phyloP scores from a whole-genome alignment of 2,113 vertebrate species.

The Platysteira castanea region DNA sequence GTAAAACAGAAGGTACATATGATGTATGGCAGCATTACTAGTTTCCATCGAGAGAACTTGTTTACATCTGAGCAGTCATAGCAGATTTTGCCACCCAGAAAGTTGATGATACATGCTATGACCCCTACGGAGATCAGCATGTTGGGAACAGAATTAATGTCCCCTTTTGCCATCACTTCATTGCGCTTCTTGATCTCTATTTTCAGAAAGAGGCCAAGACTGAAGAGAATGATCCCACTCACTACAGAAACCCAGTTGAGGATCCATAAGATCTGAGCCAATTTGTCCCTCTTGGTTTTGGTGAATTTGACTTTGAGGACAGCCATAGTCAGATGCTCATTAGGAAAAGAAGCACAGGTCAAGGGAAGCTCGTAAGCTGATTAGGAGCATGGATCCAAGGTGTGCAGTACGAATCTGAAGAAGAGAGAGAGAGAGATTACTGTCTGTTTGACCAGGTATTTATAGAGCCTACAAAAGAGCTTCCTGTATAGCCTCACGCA shows the following conservation, averaged over 20 bases:
- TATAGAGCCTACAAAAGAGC: neutral
- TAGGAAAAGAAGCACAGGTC: neutral
- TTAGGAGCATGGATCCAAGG: constrained; percentile 33
- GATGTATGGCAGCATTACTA: constrained; percentile 86
- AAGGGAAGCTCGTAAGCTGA: constrained; percentile 32
- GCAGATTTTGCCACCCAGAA: constrained; percentile 87
- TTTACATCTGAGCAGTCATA: constrained; percentile 83
- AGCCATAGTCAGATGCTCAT: constrained; percentile 71
- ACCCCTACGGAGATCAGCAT: constrained; percentile 83
- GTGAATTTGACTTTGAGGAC: constrained; percentile 85
- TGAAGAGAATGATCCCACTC: constrained; percentile 80
- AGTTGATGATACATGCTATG: constrained; percentile 85
- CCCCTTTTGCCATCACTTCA: constrained; percentile 80
- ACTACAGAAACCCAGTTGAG: constrained; percentile 87
- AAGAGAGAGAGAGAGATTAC: constrained; percentile 30
- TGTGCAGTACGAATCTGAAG: constrained; percentile 6
- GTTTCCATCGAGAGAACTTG: constrained; percentile 84
- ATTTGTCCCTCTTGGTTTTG: constrained; percentile 81
- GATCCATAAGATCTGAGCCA: constrained; percentile 88
- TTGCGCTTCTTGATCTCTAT: constrained; percentile 82
- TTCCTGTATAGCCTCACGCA: neutral
- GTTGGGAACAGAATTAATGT: constrained; percentile 81
- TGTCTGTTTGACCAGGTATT: constrained; percentile 30
- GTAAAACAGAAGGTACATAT: constrained; percentile 86
- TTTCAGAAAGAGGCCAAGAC: constrained; percentile 83